A percentile compares a stretch with the other conserved stretches of the same genome.
Evolutionary conservation across 2,797 vertebrate species (phyloP).

Genomic region (Avahi laniger): DNA sequence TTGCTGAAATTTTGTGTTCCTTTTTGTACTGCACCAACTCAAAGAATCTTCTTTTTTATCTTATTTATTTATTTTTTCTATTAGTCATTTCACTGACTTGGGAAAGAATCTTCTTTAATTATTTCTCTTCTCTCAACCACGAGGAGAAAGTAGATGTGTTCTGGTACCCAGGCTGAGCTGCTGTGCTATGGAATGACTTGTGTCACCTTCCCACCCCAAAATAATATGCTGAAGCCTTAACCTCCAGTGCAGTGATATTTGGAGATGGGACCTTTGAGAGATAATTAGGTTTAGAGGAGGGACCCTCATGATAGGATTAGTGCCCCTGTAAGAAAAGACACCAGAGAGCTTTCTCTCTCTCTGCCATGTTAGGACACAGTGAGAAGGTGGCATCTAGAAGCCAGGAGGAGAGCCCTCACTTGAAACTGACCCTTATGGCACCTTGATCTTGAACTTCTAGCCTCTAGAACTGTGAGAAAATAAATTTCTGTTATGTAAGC

Average conservation of each 20-base stretch:
- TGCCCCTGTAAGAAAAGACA: background rate
- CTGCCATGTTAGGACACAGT: background rate
- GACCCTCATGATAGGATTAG: background rate
- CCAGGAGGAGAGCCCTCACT: too few relatives aligned
- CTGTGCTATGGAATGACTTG: background rate
- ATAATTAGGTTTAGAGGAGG: too few relatives aligned
- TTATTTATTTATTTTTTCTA: too few relatives aligned
- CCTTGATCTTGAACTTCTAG: background rate
- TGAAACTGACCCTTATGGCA: background rate
- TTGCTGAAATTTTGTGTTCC: background rate
- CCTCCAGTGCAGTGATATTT: too few relatives aligned
- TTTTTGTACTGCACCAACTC: slow-evolving; percentile 4
- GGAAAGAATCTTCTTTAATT: background rate
- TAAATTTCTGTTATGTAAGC: background rate
- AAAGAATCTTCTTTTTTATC: background rate
- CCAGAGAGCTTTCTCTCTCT: background rate
- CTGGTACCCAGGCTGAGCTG: background rate
- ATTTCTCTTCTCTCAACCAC: background rate
- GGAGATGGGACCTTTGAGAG: too few relatives aligned
- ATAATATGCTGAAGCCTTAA: too few relatives aligned
- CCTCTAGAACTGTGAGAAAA: background rate
- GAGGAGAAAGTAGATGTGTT: background rate
- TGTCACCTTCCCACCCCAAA: too few relatives aligned
- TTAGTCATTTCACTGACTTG: too few relatives aligned
- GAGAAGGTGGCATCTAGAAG: background rate